Evolutionary conservation across 2,113 vertebrate species (phyloP).

Genomic region (Dicerorhinus sumatrensis): DNA sequence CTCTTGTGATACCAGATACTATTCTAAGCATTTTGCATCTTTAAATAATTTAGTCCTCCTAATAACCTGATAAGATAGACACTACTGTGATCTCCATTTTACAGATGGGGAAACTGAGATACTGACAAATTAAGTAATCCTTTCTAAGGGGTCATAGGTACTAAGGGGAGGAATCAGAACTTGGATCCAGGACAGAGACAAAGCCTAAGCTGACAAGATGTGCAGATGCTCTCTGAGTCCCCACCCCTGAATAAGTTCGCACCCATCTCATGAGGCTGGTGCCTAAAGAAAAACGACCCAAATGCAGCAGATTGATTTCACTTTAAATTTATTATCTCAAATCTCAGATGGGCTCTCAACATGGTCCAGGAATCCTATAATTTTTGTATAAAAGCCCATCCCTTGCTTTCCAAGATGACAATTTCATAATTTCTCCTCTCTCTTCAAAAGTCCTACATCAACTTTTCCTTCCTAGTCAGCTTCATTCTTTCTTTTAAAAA

Average conservation of each 20-base stretch:
- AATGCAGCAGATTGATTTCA: neutral
- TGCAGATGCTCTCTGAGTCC: neutral
- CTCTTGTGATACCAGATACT: neutral
- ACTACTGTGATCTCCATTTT: neutral
- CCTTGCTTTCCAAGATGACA: neutral
- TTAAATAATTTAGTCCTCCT: neutral
- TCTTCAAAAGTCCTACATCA: neutral
- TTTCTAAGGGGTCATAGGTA: neutral
- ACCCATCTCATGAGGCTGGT: neutral
- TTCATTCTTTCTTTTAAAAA: neutral
- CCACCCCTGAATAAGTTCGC: neutral
- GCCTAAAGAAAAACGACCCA: neutral
- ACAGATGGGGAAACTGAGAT: neutral
- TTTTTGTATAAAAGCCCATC: neutral
- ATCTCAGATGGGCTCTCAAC: neutral
- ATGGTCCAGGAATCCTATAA: neutral
- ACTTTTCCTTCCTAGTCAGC: neutral
- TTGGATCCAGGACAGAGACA: neutral
- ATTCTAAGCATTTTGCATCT: neutral
- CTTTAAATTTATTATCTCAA: neutral
- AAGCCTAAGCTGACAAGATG: neutral
- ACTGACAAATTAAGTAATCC: neutral
- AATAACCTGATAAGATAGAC: neutral
- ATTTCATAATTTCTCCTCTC: neutral
- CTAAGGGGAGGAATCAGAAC: neutral